These are phyloP conservation scores for Chymomyza procnemis DNA, from an alignment of 2,888 invertebrate genomes.

Conservation along the genomic window DNA sequence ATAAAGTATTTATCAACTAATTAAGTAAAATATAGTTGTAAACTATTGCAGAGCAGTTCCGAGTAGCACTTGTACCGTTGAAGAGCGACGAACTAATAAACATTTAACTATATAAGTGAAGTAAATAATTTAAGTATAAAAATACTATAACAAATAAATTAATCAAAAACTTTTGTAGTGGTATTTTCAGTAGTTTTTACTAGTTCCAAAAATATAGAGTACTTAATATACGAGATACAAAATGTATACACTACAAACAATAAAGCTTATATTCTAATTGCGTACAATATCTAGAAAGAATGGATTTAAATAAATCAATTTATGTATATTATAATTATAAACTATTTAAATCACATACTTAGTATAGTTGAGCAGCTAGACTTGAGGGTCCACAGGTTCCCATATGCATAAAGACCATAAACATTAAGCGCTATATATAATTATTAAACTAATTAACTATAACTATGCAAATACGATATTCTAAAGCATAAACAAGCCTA, in stretches of 20 bases:
- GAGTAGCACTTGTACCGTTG: conserved; percentile 66
- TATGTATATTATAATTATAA: not conserved
- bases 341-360: conserved; percentile 12
- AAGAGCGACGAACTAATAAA: conserved; percentile 3
- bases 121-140: not conserved
- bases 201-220: not conserved
- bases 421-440: not conserved
- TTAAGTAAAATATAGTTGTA: conserved; percentile 16
- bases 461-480: conserved; percentile 27
- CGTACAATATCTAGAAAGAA: not conserved
- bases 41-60: conserved; percentile 73
- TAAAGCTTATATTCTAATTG: conserved; percentile 58
- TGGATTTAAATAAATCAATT: conserved; percentile 24
- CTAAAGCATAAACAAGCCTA: conserved; percentile 22
- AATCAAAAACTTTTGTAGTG: not conserved
- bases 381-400: conserved; percentile 47
- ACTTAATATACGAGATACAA: conserved; percentile 16
- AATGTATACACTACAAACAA: conserved; percentile 23
- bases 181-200: not conserved
- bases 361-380: conserved; percentile 43
- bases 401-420: conserved; percentile 14
- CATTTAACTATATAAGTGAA: conserved; percentile 15
- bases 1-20: not conserved
- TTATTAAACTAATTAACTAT: conserved; percentile 16
- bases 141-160: conserved; percentile 18